phyloP scores from a whole-genome alignment of 2,113 vertebrate genomes.

The Cyanocitta stelleri region DNA sequence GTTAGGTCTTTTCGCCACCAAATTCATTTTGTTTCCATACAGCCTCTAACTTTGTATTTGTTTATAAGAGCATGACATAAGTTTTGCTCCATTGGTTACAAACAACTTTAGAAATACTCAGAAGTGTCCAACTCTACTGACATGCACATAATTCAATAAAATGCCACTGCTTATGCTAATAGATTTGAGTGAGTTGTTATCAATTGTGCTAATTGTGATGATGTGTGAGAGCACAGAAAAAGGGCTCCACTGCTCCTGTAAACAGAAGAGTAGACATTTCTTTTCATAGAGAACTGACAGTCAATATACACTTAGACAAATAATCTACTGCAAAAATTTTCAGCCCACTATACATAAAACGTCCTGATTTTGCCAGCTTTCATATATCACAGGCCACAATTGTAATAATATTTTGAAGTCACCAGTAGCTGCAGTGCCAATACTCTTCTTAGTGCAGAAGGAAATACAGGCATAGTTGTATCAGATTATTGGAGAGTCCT shows the following conservation, averaged over 20 bases:
- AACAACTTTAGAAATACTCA: background rate
- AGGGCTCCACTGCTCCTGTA: background rate
- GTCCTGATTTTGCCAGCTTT: background rate
- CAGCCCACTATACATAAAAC: background rate
- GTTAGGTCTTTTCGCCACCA: background rate
- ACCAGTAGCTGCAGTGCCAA: background rate
- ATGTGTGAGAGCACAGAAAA: background rate
- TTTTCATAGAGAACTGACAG: background rate
- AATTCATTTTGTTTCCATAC: background rate
- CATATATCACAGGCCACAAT: background rate
- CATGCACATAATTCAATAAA: background rate
- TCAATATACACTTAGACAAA: background rate
- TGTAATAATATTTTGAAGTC: background rate
- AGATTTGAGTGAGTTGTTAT: background rate
- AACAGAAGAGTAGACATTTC: background rate
- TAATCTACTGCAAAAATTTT: background rate
- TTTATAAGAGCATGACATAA: background rate
- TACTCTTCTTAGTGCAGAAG: background rate
- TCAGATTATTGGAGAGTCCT: background rate
- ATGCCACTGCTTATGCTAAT: background rate
- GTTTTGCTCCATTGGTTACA: background rate
- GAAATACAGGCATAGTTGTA: background rate
- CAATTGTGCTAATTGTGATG: background rate
- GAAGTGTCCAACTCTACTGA: background rate
- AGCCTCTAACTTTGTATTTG: background rate